Percentiles rank a stretch among this genome's conserved stretches.
phyloP scores from a whole-genome alignment of 2,113 vertebrate genomes.

The Zosterops japonicus region DNA sequence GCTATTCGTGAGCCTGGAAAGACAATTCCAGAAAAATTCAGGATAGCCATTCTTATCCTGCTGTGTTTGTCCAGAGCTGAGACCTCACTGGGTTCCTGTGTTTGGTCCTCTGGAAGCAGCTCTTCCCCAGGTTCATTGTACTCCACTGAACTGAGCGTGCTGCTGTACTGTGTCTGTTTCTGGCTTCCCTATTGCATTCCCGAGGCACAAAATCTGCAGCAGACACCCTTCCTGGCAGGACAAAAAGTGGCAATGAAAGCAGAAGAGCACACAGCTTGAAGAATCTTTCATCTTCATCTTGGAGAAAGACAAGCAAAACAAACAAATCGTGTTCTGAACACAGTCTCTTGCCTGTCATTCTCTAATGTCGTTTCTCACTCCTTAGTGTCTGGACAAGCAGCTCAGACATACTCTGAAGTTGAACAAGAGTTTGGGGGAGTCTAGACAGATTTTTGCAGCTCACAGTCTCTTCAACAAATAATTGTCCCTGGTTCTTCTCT shows the following conservation, averaged over 20 bases:
- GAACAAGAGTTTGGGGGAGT: background rate
- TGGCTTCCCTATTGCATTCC: background rate
- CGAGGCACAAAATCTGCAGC: background rate
- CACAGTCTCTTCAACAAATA: background rate
- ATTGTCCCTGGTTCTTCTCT: background rate
- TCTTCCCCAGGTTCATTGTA: background rate
- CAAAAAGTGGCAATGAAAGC: background rate
- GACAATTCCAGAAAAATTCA: background rate
- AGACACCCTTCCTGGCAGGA: background rate
- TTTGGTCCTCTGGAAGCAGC: background rate
- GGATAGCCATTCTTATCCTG: background rate
- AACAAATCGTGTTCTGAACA: background rate
- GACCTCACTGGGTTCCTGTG: background rate
- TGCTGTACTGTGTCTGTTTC: background rate
- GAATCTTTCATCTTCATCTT: background rate
- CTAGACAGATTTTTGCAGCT: background rate
- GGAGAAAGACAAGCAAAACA: background rate
- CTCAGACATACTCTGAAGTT: background rate
- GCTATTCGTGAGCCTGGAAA: background rate
- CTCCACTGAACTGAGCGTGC: background rate
- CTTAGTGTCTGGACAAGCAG: background rate
- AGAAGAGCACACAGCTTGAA: background rate
- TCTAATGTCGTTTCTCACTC: background rate
- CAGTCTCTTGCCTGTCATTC: background rate
- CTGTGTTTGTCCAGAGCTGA: background rate